phyloP scores from a whole-genome alignment of 2,113 vertebrate genomes.

The Alectura lathami region DNA sequence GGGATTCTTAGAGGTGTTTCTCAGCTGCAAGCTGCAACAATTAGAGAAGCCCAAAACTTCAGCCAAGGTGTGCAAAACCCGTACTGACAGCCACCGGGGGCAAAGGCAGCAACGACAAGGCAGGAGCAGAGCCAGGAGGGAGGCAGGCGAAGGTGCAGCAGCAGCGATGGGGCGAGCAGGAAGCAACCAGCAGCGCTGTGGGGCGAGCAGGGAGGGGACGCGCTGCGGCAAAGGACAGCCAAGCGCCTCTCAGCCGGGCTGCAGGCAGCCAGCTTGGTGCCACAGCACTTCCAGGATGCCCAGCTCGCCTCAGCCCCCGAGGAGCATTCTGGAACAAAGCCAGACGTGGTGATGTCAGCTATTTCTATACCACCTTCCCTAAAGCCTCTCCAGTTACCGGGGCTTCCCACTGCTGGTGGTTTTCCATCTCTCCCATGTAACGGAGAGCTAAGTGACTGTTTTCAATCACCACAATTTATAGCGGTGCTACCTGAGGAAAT shows the following conservation, averaged over 20 bases:
- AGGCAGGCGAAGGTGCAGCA: not conserved
- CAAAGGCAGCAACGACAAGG: not conserved
- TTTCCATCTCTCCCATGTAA: not conserved
- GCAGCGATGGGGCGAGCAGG: not conserved
- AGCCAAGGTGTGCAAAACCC: accelerated
- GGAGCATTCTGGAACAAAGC: not conserved
- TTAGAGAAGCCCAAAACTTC: not conserved
- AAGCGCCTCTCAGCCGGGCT: too few relatives aligned
- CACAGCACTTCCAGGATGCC: not conserved
- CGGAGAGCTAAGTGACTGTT: not conserved
- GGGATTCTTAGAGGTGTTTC: not conserved
- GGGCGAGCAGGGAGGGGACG: not conserved
- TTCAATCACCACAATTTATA: not conserved
- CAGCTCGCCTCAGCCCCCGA: not conserved
- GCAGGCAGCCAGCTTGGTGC: not conserved
- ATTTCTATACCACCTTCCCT: not conserved
- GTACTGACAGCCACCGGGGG: accelerated
- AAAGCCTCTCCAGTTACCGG: not conserved
- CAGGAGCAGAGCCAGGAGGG: not conserved
- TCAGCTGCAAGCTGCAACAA: not conserved
- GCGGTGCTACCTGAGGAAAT: not conserved
- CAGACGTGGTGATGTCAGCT: not conserved
- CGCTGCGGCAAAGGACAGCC: not conserved
- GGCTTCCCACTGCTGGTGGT: too few relatives aligned
- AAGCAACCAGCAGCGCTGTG: not conserved